Percentiles rank a stretch among this genome's conserved stretches.
Conservation (phyloP, 2,888 invertebrate genomes). For the Nudaria mundana region DNA sequence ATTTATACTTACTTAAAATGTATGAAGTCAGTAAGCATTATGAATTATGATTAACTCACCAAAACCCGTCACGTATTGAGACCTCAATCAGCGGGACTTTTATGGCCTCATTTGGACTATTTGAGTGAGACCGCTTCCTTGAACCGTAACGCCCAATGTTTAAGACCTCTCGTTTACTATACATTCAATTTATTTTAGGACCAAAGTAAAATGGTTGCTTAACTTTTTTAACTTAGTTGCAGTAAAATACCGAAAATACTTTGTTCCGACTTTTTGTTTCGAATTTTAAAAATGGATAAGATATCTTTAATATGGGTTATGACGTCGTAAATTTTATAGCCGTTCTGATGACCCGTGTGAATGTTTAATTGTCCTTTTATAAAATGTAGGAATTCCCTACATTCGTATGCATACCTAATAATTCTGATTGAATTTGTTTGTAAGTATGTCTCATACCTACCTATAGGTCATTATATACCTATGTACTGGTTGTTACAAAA, state of each 20-base stretch:
- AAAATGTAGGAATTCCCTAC: slow-evolving; percentile 6
- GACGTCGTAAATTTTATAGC: slow-evolving; percentile 66
- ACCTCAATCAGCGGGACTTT: slow-evolving; percentile 67
- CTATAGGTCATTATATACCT: neutral
- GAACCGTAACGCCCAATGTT: slow-evolving; percentile 56
- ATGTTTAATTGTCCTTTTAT: slow-evolving; percentile 51
- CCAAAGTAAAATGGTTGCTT: slow-evolving; percentile 33
- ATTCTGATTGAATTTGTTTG: no score
- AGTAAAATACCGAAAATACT: slow-evolving; percentile 39
- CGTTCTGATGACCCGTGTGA: slow-evolving; percentile 60
- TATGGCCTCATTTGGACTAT: slow-evolving; percentile 70
- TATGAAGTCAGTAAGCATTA: slow-evolving; percentile 67
- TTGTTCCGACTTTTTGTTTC: slow-evolving; percentile 46
- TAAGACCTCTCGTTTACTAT: slow-evolving; percentile 37
- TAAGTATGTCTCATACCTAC: no score
- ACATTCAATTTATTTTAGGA: slow-evolving; percentile 20
- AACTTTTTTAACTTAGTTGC: slow-evolving; percentile 42
- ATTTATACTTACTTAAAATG: slow-evolving; percentile 58
- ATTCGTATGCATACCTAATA: slow-evolving; percentile 6
- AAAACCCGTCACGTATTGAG: slow-evolving; percentile 53
- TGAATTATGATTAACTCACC: slow-evolving; percentile 68
- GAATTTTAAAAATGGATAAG: slow-evolving; percentile 57
- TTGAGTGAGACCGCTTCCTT: slow-evolving; percentile 60
- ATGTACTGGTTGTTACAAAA: slow-evolving; percentile 17
- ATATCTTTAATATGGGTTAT: no score